Conservation (phyloP, 2,113 vertebrate genomes). For the Engystomops pustulosus region DNA sequence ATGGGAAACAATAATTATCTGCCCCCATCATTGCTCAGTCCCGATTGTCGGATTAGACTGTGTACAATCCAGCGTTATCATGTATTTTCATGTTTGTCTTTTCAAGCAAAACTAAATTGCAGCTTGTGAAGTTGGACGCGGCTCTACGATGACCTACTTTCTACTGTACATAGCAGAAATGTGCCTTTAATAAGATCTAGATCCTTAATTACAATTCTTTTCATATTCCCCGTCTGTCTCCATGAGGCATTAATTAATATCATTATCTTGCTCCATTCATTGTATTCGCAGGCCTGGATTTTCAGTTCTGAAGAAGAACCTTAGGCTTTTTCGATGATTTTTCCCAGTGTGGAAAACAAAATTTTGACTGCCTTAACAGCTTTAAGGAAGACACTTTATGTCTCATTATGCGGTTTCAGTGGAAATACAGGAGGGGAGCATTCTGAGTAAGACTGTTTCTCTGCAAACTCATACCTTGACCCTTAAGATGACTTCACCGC, state of each 20-base stretch:
- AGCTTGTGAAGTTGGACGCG: background rate
- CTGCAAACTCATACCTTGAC: no score
- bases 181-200: slow-evolving; percentile 32
- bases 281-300: slow-evolving; percentile 4
- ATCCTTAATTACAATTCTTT: slow-evolving; percentile 47
- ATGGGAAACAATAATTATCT: background rate
- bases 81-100: background rate
- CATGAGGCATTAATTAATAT: slow-evolving; percentile 43
- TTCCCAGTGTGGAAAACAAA: slow-evolving; percentile 10
- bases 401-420: no score
- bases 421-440: no score
- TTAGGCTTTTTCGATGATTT: background rate
- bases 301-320: slow-evolving; percentile 4
- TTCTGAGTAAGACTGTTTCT: no score
- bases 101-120: background rate
- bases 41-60: background rate
- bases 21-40: background rate
- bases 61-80: background rate
- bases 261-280: slow-evolving; percentile 30
- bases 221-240: slow-evolving; percentile 29
- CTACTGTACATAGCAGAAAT: background rate
- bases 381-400: background rate
- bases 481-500: no score
- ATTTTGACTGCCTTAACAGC: slow-evolving; percentile 12
- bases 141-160: slow-evolving; percentile 34